Evolutionary conservation across 2,113 vertebrate species (phyloP), one percentile per base, ranked within the genome.

Genomic region (Coturnix japonica): DNA sequence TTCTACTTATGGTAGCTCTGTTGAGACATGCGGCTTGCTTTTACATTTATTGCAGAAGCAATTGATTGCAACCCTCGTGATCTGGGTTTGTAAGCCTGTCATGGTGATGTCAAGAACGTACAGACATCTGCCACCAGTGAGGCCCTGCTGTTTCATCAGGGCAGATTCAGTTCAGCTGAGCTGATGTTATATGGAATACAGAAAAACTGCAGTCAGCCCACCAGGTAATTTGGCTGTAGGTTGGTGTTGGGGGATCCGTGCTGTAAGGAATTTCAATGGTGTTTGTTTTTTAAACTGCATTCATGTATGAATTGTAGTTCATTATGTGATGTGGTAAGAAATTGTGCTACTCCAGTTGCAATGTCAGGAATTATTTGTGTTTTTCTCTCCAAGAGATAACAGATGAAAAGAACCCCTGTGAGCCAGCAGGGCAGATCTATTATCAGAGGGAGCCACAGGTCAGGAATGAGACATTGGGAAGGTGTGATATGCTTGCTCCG

Each of bases 141-240:
- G 25, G 25, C 4, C 14, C 41, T 76, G 15, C 18, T 56, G 11
- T 37, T 78, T 87, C 44, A 31, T 78, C 33, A 63, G 35, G 8
- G 9, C 11, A 6, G 46, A 28, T 28, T 70, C 19, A 31, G 13
- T 61, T 61, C 14, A 7, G n/a, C 64, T 56, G 31, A 67, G 37
- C 44, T 70, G 26, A 41, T 53, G 1, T 60, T 2, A 0, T 16
- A 13, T 0, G 2, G 20, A 44, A n/a, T 47, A 74, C 72, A 64
- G 81, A 69, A 87, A 67, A 51, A 15, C 47, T 39, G 7, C 28
- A 28, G 9, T 49, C 47, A 31, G 56, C 30, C 9, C 31, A 71
- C 28, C 13, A 30, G 2, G 0, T 64, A 43, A 53, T 91, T 87
- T 67, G 39, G 22, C 15, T 64, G 39, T 56, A 56, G 21, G 1